These are phyloP conservation scores for Chironomus tepperi DNA, from an alignment of 1,140 invertebrate genomes.

Conservation along the genomic window DNA sequence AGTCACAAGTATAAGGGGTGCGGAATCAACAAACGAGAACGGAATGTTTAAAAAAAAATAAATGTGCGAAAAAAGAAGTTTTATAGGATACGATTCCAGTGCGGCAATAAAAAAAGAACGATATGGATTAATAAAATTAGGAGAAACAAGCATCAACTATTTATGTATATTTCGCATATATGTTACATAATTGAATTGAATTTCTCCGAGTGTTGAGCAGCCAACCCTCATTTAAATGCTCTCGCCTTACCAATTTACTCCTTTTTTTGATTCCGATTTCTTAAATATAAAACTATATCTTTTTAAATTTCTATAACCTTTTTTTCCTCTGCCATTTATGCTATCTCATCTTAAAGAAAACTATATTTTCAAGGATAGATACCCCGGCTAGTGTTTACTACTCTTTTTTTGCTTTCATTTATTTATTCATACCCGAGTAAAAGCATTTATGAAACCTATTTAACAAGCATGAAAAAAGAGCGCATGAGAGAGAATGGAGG, in stretches of 20 bases:
- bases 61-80: slow-evolving; percentile 23
- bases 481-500: neutral
- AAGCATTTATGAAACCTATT: neutral
- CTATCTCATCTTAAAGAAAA: no score
- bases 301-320: neutral
- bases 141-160: slow-evolving; percentile 7
- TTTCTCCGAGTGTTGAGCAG: neutral
- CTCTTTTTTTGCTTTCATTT: neutral
- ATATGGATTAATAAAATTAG: slow-evolving; percentile 14
- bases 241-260: neutral
- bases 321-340: neutral
- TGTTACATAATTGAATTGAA: neutral
- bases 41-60: neutral
- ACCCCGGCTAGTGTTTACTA: neutral
- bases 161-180: neutral
- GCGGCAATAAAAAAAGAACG: slow-evolving; percentile 19
- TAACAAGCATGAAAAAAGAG: neutral
- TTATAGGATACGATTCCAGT: slow-evolving; percentile 7
- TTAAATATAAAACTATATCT: neutral
- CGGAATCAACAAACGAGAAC: neutral
- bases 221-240: slow-evolving; percentile 4
- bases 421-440: slow-evolving; percentile 16
- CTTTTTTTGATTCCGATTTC: neutral
- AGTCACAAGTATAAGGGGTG: neutral
- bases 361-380: no score